These are phyloP conservation scores for Glaucidium brasilianum DNA, from an alignment of 2,113 vertebrate genomes.

Conservation along the genomic window DNA sequence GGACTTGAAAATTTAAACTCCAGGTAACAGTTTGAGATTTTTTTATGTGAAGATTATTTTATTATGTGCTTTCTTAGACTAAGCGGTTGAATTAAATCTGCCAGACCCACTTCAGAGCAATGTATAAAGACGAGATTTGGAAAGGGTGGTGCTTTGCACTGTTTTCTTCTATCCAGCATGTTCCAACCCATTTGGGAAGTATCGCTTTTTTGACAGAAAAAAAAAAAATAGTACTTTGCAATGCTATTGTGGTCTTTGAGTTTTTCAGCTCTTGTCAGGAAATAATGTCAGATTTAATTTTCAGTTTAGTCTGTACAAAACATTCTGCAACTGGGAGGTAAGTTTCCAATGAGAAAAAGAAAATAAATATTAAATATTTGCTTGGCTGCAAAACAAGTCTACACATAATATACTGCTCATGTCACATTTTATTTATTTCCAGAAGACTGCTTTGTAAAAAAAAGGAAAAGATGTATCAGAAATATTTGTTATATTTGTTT, in stretches of 20 bases:
- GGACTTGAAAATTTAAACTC: background rate
- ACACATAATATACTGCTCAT: background rate
- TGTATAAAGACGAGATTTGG: background rate
- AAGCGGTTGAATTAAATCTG: background rate
- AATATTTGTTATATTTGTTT: background rate
- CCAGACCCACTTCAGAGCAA: background rate
- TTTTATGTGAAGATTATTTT: background rate
- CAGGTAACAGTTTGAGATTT: background rate
- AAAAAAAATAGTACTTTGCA: background rate
- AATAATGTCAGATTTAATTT: background rate
- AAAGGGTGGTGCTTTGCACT: background rate
- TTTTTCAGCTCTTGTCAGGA: background rate
- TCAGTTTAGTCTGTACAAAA: background rate
- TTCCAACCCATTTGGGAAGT: background rate
- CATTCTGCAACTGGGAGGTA: background rate
- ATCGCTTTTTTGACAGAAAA: background rate
- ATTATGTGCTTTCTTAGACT: background rate
- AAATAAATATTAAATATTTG: background rate
- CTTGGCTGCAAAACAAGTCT: background rate
- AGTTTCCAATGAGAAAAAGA: background rate
- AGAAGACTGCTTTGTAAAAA: background rate
- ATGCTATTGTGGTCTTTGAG: background rate
- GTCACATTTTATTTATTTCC: background rate
- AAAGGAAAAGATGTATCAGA: background rate
- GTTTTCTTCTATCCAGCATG: background rate